phyloP scores from a whole-genome alignment of 2,888 invertebrate genomes.

The Belgica antarctica region DNA sequence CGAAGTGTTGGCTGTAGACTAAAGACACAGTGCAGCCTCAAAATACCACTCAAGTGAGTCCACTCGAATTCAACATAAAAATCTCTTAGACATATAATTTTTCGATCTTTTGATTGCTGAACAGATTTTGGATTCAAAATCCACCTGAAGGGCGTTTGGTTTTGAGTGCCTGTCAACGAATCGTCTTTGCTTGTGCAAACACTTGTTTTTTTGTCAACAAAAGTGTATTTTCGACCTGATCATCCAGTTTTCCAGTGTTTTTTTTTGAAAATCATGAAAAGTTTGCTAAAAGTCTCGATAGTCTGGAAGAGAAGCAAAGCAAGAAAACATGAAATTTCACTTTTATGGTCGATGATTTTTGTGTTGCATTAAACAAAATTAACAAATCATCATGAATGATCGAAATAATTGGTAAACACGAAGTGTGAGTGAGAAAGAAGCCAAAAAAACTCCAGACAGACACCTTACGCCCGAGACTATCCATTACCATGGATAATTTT shows the following conservation, averaged over 20 bases:
- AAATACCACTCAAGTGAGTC: slow-evolving; percentile 21
- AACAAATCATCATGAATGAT: slow-evolving; percentile 44
- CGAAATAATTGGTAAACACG: slow-evolving; percentile 42
- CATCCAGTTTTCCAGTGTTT: not conserved
- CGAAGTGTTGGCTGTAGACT: not conserved
- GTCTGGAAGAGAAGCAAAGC: slow-evolving; percentile 13
- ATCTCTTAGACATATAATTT: not conserved
- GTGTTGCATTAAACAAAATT: slow-evolving; percentile 32
- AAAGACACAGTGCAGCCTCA: not conserved
- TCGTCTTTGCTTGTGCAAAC: not conserved
- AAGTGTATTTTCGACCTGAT: not conserved
- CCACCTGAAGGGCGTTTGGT: slow-evolving; percentile 1
- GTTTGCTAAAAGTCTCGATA: not conserved
- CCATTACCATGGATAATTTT: slow-evolving; percentile 42
- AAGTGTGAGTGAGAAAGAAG: slow-evolving; percentile 24
- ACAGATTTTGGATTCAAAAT: slow-evolving; percentile 8
- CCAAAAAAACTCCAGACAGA: slow-evolving; percentile 38
- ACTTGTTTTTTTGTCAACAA: not conserved
- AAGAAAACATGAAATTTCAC: slow-evolving; percentile 38
- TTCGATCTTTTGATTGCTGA: not conserved
- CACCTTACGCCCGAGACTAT: not conserved
- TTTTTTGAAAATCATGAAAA: slow-evolving; percentile 20
- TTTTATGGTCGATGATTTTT: slow-evolving; percentile 40
- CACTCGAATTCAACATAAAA: slow-evolving; percentile 9
- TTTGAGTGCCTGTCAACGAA: not conserved